Conservation (phyloP, 2,888 invertebrate species). For the Bembecia ichneumoniformis region DNA sequence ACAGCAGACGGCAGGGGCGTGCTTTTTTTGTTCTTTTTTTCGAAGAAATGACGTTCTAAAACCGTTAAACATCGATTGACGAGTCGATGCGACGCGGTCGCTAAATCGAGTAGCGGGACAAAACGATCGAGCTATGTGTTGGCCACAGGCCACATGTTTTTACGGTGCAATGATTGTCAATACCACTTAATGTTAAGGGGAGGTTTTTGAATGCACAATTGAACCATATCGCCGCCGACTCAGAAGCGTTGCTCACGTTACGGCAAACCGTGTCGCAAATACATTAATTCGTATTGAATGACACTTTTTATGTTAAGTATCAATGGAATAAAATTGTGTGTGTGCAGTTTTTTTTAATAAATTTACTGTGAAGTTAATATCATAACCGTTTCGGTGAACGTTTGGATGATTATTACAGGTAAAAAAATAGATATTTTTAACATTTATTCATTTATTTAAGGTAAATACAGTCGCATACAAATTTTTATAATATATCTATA, state of each 20-base stretch:
- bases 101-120: conserved; percentile 1
- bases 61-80: conserved; percentile 3
- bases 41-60: background rate
- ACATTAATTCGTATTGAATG: background rate
- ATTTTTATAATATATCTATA: too few species aligned
- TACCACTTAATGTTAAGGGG: conserved; percentile 19
- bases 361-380: background rate
- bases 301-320: background rate
- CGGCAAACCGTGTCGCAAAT: too few species aligned
- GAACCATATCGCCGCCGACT: conserved; percentile 25
- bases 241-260: too few species aligned
- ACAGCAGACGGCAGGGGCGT: background rate
- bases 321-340: background rate
- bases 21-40: conserved; percentile 1
- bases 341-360: background rate
- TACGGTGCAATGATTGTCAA: conserved; percentile 22
- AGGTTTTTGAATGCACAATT: conserved; percentile 24
- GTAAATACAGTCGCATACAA: too few species aligned
- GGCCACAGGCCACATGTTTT: conserved; percentile 26
- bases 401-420: background rate
- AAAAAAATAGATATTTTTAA: background rate
- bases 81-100: conserved; percentile 1
- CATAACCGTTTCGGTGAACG: background rate
- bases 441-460: too few species aligned
- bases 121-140: conserved; percentile 5